A percentile compares a stretch with the other conserved stretches of the same genome.
phyloP scores from a whole-genome alignment of 2,113 vertebrate species.

The Hemiscyllium ocellatum region DNA sequence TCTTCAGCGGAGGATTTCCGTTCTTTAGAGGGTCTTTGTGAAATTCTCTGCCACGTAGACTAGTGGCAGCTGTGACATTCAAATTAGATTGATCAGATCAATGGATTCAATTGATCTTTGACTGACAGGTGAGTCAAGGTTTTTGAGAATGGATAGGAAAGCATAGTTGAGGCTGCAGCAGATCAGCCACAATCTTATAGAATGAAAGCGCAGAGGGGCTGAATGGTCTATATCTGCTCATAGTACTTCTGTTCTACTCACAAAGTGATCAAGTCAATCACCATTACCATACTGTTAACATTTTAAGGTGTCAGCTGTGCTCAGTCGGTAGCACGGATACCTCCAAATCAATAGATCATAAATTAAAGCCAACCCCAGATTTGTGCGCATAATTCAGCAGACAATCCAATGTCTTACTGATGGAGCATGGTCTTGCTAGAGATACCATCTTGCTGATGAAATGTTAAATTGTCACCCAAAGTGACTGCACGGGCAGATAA shows the following conservation, averaged over 20 bases:
- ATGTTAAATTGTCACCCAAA: background rate
- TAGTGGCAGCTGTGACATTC: no score
- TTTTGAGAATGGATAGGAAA: no score
- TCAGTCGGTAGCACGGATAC: background rate
- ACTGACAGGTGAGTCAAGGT: no score
- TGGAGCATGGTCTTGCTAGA: background rate
- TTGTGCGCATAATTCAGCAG: background rate
- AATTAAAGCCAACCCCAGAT: background rate
- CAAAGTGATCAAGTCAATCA: background rate
- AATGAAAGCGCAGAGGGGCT: no score
- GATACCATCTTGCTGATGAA: background rate
- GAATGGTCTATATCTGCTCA: no score
- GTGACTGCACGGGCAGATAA: background rate
- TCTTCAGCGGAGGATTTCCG: no score
- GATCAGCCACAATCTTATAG: no score
- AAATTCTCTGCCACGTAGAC: no score
- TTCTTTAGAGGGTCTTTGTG: no score
- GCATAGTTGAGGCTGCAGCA: no score
- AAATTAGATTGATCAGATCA: no score
- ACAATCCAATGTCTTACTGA: background rate
- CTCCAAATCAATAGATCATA: background rate
- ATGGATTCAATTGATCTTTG: no score
- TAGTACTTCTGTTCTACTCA: background rate
- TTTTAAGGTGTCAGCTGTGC: background rate
- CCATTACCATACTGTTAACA: background rate